These are phyloP conservation scores for Poeciliopsis presidionis DNA, from an alignment of 2,797 vertebrate species.

Conservation along the genomic window DNA sequence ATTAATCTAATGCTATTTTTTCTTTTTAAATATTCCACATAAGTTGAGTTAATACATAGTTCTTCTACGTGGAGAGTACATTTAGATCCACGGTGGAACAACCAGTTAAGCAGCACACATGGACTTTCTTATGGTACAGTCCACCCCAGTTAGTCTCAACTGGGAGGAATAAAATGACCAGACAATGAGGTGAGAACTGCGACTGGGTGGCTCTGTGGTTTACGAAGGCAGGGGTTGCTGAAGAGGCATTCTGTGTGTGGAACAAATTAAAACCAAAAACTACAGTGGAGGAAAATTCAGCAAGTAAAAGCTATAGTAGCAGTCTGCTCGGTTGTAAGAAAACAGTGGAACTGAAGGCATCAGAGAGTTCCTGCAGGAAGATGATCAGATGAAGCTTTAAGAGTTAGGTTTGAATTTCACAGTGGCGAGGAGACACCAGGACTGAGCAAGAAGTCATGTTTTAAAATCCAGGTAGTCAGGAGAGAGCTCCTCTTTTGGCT, in stretches of 20 bases:
- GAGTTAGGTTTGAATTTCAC: conserved; percentile 39
- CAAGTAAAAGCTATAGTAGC: conserved; percentile 34
- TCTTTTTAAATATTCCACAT: conserved; percentile 28
- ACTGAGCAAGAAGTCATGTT: conserved; percentile 41
- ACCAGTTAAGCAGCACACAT: conserved; percentile 70
- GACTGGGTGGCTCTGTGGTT: conserved; percentile 34
- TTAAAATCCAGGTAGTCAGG: conserved; percentile 69
- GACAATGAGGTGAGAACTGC: conserved; percentile 39
- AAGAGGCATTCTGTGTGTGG: conserved; percentile 58
- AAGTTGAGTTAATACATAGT: conserved; percentile 32
- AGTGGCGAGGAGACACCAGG: conserved; percentile 20
- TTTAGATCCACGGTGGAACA: conserved; percentile 36
- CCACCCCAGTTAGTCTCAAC: conserved; percentile 36
- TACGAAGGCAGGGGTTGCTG: conserved; percentile 53
- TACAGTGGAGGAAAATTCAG: conserved; percentile 38
- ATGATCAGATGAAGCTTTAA: conserved; percentile 64
- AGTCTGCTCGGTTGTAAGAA: conserved; percentile 57
- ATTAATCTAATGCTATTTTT: conserved; percentile 27
- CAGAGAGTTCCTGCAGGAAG: conserved; percentile 71
- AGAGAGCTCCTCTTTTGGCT: conserved; percentile 58
- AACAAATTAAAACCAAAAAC: conserved; percentile 28
- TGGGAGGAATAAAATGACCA: conserved; percentile 41
- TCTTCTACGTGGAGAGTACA: conserved; percentile 32
- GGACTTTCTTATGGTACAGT: conserved; percentile 42
- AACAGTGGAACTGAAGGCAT: conserved; percentile 70